Evolutionary conservation across 1,140 invertebrate species (phyloP), one percentile per base, ranked within the genome.

Genomic region (Platyscapa corneri): DNA sequence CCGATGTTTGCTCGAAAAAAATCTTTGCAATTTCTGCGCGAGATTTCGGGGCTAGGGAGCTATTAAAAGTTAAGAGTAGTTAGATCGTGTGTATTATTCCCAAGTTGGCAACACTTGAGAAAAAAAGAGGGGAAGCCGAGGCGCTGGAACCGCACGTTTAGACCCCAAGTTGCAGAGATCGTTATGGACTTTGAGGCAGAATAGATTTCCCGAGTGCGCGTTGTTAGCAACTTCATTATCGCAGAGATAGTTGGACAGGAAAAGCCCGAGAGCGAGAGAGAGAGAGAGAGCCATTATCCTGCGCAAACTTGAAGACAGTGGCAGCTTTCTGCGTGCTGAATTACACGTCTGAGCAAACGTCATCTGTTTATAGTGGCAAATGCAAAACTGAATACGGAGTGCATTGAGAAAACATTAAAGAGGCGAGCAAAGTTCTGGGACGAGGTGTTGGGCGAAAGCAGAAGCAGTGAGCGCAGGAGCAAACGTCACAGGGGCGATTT

Each of bases 41-140:
- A 23, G 39, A 72, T 2, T 23, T 3, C 39, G 39, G 67, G 39
- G 18, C 39, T 6, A 39, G 14, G 8, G 39, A 72, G 0, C 34
- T 39, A 34, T 32, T 72, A 72, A 72, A 72, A 72, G 67, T 32
- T 72, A 72, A 39, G 39, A 72, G 67, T 72, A 72, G 67, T 39
- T 39, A 39, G 34, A 72, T 72, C 20, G 37, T 72, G 34, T 37
- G 67, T 39, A 72, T 72, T 72, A 72, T 72, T 72, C 32, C 32
- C 18, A 23, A 72, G 67, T 72, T 72, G 64, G 20, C 67, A 72
- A 72, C 18, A 39, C 39, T 34, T 72, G 39, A 72, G 7, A 20
- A 39, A 72, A 5, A 72, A 39, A 39, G 37, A 72, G 39, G 67
- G 39, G 32, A n/a, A 39, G 67, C 6, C 67, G 34, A 72, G 67